These are phyloP conservation scores for Philopotamus ludificatus DNA, from an alignment of 1,140 invertebrate genomes.

Conservation along the genomic window DNA sequence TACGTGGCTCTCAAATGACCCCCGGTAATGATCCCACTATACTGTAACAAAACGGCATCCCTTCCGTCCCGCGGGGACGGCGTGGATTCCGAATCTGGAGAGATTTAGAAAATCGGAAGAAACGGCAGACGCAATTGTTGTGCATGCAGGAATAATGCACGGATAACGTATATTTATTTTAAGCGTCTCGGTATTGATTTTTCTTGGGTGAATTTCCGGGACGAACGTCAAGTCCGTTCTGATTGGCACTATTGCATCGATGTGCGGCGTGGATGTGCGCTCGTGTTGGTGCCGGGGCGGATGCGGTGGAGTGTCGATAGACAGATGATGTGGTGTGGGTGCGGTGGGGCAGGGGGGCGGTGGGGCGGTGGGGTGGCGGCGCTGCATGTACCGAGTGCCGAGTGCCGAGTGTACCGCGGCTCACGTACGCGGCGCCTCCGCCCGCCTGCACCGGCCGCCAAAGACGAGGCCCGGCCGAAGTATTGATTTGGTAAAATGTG, in stretches of 20 bases:
- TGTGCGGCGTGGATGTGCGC: too few relatives aligned
- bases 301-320: slow-evolving; percentile 2
- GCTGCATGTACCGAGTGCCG: not conserved
- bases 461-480: slow-evolving; percentile 39
- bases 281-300: too few relatives aligned
- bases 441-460: slow-evolving; percentile 30
- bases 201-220: too few relatives aligned
- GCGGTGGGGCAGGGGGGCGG: not conserved
- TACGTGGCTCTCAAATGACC: slow-evolving; percentile 35
- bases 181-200: too few relatives aligned
- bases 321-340: not conserved
- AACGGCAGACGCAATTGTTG: too few relatives aligned
- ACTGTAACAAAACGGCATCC: slow-evolving; percentile 14
- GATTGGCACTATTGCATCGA: too few relatives aligned
- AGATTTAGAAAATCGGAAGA: too few relatives aligned
- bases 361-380: not conserved
- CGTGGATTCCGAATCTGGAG: too few relatives aligned
- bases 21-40: slow-evolving; percentile 33
- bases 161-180: too few relatives aligned
- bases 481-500: slow-evolving; percentile 43
- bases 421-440: slow-evolving; percentile 2
- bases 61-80: not conserved
- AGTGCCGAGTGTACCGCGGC: slow-evolving; percentile 9
- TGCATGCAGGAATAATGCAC: too few relatives aligned
- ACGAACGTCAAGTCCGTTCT: too few relatives aligned